Base-by-base conservation (phyloP, 1,140 invertebrate genomes). In the Frieseomelitta varia region DNA sequence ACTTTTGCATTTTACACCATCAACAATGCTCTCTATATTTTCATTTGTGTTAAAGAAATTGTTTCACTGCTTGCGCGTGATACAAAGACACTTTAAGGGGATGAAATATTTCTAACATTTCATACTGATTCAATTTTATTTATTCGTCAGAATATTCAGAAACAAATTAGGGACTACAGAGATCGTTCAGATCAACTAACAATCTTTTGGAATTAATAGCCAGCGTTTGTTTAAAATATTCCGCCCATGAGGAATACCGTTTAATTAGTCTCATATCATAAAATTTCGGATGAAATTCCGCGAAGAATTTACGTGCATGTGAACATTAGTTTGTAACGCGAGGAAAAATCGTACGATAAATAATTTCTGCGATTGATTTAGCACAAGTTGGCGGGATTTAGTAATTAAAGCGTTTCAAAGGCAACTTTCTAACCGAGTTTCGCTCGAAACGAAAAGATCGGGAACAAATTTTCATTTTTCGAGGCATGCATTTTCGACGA, bases 371-470 rank as follows among this genome's bases (percentile, higher is more conserved):
- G 19, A 75, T 75, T 58, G 30, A 58, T 34, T 76, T 76, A 19
- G 15, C 74, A 47, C 27, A 6, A 39, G 39, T 39, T 39, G 4
- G 27, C 14, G 14, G n/a, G 27, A 39, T 79, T 79, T 39, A 56
- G 30, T 56, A 65, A 77, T 53, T 77, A 77, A 77, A 30, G 47
- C 39, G 17, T 27, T 30, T 47, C 39, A 14, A 24, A 12, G 58
- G n/a, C 61, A 63, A 77, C 61, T 77, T 77, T 77, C 75, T 77
- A 77, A 65, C 61, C 11, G 19, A 19, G 74, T 51, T 0, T 10
- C 39, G 39, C 17, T 61, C 34, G 24, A 39, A 39, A 63, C 24
- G 24, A 30, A 61, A 47, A 76, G 27, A 39, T 39, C 39, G 14
- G 6, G 27, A 58, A 76, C 39, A n/a, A 30, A 78, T 67, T 78